Evolutionary conservation across 2,888 invertebrate genomes (phyloP).

Genomic region (Andrena hattorfiana): DNA sequence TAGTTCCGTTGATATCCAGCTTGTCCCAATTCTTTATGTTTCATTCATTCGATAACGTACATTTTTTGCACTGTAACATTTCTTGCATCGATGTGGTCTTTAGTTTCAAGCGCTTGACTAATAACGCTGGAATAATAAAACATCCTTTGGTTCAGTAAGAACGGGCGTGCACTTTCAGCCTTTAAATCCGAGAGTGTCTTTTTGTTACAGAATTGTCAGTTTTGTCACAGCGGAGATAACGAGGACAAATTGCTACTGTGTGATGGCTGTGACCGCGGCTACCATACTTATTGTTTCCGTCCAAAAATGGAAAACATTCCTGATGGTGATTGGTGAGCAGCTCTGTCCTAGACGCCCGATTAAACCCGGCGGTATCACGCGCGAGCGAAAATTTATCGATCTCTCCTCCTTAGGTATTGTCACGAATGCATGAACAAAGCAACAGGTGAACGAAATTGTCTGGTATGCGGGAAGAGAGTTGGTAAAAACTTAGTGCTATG

Average conservation of each 20-base stretch:
- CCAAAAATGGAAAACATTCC: conserved; percentile 98
- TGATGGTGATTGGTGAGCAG: conserved; percentile 96
- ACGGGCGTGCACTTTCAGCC: neutral
- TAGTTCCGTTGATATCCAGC: conserved; percentile 12
- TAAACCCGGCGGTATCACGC: neutral
- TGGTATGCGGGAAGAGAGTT: conserved; percentile 94
- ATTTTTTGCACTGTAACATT: conserved; percentile 43
- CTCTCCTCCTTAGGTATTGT: conserved; percentile 90
- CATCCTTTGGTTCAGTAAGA: neutral
- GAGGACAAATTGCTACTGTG: conserved; percentile 97
- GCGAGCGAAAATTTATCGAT: neutral
- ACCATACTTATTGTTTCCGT: conserved; percentile 99
- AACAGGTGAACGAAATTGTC: conserved; percentile 96
- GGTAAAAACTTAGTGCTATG: conserved; percentile 92
- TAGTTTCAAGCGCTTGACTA: conserved; percentile 42
- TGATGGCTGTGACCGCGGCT: conserved; percentile 99
- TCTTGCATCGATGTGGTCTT: conserved; percentile 43
- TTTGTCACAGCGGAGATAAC: conserved; percentile 98
- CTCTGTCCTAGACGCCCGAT: neutral
- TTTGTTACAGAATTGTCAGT: conserved; percentile 95
- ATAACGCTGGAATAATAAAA: conserved; percentile 46
- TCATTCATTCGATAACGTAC: conserved; percentile 2
- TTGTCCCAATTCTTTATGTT: conserved; percentile 31
- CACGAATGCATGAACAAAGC: conserved; percentile 98
- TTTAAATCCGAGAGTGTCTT: conserved; percentile 62